A percentile compares a stretch with the other conserved stretches of the same genome.
These are phyloP conservation scores for Pocota personata DNA, from an alignment of 2,888 invertebrate genomes.

Conservation along the genomic window DNA sequence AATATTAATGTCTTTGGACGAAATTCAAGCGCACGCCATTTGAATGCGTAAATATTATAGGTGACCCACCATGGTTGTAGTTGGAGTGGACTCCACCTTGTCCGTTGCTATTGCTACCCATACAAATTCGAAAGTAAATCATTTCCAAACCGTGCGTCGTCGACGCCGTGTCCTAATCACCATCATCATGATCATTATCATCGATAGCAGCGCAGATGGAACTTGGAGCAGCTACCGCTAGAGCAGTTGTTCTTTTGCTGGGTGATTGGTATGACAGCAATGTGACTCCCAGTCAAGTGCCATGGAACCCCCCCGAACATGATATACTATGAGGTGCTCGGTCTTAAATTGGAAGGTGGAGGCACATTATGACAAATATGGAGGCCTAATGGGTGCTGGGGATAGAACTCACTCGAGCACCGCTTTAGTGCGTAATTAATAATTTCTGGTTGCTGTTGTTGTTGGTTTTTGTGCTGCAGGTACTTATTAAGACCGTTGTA, in stretches of 20 bases:
- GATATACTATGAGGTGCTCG: slow-evolving; percentile 52
- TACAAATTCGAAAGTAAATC: slow-evolving; percentile 68
- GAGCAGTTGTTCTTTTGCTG: slow-evolving; percentile 42
- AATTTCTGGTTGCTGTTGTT: slow-evolving; percentile 26
- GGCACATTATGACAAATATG: slow-evolving; percentile 66
- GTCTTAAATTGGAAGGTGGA: slow-evolving; percentile 54
- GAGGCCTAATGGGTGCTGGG: slow-evolving; percentile 55
- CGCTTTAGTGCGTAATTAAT: slow-evolving; percentile 60
- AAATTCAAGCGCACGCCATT: slow-evolving; percentile 67
- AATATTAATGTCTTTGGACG: slow-evolving; percentile 73
- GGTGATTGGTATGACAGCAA: slow-evolving; percentile 45
- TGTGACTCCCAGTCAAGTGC: slow-evolving; percentile 21
- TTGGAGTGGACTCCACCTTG: slow-evolving; percentile 54
- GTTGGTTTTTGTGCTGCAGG: not conserved
- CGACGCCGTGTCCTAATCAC: slow-evolving; percentile 45
- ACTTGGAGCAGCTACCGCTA: slow-evolving; percentile 37
- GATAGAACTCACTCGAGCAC: slow-evolving; percentile 39
- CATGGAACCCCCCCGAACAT: slow-evolving; percentile 26
- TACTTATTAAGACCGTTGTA: slow-evolving; percentile 9
- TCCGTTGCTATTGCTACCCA: slow-evolving; percentile 28
- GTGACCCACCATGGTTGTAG: not conserved
- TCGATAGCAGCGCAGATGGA: slow-evolving; percentile 41
- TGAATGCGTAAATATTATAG: slow-evolving; percentile 56
- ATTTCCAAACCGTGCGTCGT: slow-evolving; percentile 44
- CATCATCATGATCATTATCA: slow-evolving; percentile 47